Evolutionary conservation across 35 echinoderm and acorn worm species (phyloP), one percentile per base, ranked within the genome.

Genomic region (Ophioderma brevispina): DNA sequence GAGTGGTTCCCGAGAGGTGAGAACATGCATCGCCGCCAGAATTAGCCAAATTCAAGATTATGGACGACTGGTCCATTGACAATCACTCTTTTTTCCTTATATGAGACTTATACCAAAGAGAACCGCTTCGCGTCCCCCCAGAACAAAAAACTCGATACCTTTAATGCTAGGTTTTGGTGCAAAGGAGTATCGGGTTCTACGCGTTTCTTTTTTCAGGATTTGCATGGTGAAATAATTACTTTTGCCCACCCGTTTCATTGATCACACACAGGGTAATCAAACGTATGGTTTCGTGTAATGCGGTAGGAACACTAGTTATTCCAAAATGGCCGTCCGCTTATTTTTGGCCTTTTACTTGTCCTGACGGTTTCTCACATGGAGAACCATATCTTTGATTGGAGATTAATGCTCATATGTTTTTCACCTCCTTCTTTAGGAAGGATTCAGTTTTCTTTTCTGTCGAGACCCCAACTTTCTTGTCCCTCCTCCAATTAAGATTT

Each of bases 111-210:
- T 91, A 80, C 75, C 39, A 31, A 80, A 18, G 80, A 84, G n/a
- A 55, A 91, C 55, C 25, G 80, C 10, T 91, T 91, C 25, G 80
- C 89, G 0, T 84, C 89, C 1, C 81, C 80, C 31, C 81, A 91
- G 6, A 84, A 91, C 35, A 76, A 6, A 6, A 82, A 91, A 32
- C 18, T 91, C 30, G 0, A 17, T 3, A 33, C 31, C 14, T 91
- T 91, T 35, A 91, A 91, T 36, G 30, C 80, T 50, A 84, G 55
- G 55, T 91, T 82, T 91, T 91, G 89, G 80, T 84, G 81, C 42
- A 82, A 21, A 4, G 81, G 89, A 1, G 63, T 52, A 3, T 38
- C 52, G 80, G 80, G 21, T 37, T 91, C 0, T 80, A 91, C 89
- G 80, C 80, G 18, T n/a, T n/a, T n/a, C n/a, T 91, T 84, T 46